phyloP scores from a whole-genome alignment of 2,888 invertebrate genomes.

The Synergus japonicus region DNA sequence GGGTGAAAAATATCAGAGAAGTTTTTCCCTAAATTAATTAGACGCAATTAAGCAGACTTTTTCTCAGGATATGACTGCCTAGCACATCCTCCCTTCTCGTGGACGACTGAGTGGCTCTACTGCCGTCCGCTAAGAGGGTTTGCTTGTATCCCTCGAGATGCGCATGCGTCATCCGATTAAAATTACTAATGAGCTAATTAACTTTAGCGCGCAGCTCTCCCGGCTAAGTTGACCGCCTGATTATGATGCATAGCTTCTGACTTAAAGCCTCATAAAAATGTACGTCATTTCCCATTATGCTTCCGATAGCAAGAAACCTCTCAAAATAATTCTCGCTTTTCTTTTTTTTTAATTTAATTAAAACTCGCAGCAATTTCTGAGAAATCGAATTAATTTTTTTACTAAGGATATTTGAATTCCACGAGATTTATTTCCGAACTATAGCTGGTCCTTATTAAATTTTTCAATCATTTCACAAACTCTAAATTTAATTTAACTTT shows the following conservation, averaged over 20 bases:
- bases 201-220: conserved; percentile 70
- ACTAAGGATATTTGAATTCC: too few relatives aligned
- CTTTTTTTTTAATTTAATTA: background rate
- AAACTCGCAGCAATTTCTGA: too few relatives aligned
- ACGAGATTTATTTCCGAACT: too few relatives aligned
- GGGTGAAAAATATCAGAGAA: conserved; percentile 64
- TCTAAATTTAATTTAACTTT: too few relatives aligned
- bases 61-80: conserved; percentile 61
- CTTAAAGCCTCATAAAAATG: conserved; percentile 49
- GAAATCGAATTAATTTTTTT: too few relatives aligned
- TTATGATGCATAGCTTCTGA: conserved; percentile 73
- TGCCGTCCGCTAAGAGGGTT: conserved; percentile 75
- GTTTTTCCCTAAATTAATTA: conserved; percentile 76
- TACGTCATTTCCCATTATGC: conserved; percentile 17
- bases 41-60: conserved; percentile 71
- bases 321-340: background rate
- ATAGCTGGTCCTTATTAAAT: too few relatives aligned
- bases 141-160: conserved; percentile 77
- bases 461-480: too few relatives aligned
- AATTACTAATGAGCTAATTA: conserved; percentile 78
- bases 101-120: conserved; percentile 56
- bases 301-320: conserved; percentile 1
- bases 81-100: conserved; percentile 42
- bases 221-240: conserved; percentile 74
- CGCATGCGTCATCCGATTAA: conserved; percentile 78